Percentiles rank a stretch among this genome's conserved stretches.
Conservation (phyloP, 2,797 vertebrate species). For the Tauraco hartlaubi region DNA sequence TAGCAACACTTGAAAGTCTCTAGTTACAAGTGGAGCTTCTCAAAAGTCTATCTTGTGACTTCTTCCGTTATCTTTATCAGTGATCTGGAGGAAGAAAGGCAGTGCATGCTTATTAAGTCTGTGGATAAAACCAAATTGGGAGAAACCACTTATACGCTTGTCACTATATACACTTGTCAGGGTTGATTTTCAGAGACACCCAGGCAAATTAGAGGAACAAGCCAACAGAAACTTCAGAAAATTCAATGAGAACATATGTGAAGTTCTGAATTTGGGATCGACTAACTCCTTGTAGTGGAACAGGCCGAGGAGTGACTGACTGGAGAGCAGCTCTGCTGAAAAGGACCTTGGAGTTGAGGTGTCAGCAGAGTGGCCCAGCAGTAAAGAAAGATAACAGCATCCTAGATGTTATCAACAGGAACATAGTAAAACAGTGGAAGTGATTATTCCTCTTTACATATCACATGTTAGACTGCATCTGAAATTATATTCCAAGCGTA, state of each 20-base stretch:
- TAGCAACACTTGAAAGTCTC: neutral
- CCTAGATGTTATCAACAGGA: neutral
- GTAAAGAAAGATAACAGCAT: neutral
- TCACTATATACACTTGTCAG: too few relatives aligned
- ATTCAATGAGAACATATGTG: neutral
- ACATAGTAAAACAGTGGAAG: neutral
- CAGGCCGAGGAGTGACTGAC: neutral
- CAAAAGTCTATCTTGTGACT: neutral
- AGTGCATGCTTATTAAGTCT: neutral
- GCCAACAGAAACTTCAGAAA: neutral
- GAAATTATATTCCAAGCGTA: neutral
- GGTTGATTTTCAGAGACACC: neutral
- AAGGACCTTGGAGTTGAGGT: neutral
- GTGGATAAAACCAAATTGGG: neutral
- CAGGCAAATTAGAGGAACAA: neutral
- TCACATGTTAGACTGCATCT: neutral
- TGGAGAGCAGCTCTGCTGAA: neutral
- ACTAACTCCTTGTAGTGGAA: neutral
- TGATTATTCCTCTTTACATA: neutral
- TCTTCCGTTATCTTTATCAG: neutral
- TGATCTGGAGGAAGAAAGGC: neutral
- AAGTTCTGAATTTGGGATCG: neutral
- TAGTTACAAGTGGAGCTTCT: neutral
- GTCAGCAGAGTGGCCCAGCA: neutral
- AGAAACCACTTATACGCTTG: neutral